Evolutionary conservation across 2,888 invertebrate genomes (phyloP).

Genomic region (Amphipoea oculea): DNA sequence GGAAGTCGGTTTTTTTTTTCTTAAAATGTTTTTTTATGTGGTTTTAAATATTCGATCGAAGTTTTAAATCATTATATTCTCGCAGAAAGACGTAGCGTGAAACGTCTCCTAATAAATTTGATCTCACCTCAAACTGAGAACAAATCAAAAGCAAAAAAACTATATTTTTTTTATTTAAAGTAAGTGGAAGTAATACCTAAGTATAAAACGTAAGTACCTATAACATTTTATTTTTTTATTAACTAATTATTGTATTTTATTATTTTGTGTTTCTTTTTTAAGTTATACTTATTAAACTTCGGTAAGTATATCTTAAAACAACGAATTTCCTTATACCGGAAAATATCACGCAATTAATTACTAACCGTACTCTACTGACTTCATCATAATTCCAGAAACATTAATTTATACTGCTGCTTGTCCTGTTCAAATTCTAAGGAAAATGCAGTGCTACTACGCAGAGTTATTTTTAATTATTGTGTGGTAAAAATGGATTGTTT

Average conservation of each 20-base stretch:
- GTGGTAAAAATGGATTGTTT: background rate
- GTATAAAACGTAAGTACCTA: too few relatives aligned
- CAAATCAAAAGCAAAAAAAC: background rate
- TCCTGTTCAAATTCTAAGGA: constrained; percentile 49
- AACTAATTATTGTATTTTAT: too few relatives aligned
- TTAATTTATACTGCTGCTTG: constrained; percentile 17
- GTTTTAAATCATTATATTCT: background rate
- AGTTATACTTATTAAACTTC: too few relatives aligned
- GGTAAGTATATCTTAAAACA: background rate
- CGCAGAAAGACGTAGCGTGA: background rate
- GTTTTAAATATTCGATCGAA: too few relatives aligned
- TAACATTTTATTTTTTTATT: too few relatives aligned
- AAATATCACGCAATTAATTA: constrained; percentile 22
- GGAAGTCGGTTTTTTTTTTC: too few relatives aligned
- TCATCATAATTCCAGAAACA: constrained; percentile 51
- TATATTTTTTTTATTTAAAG: background rate
- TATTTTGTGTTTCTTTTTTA: too few relatives aligned
- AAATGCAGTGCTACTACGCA: constrained; percentile 9
- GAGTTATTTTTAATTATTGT: constrained; percentile 25
- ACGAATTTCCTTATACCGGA: constrained; percentile 38
- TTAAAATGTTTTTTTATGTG: too few relatives aligned
- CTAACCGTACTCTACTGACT: constrained; percentile 17
- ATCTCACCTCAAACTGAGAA: background rate
- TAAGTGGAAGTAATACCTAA: background rate
- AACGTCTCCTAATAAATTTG: background rate